Evolutionary conservation across 2,113 vertebrate species (phyloP).

Genomic region (Callithrix jacchus): DNA sequence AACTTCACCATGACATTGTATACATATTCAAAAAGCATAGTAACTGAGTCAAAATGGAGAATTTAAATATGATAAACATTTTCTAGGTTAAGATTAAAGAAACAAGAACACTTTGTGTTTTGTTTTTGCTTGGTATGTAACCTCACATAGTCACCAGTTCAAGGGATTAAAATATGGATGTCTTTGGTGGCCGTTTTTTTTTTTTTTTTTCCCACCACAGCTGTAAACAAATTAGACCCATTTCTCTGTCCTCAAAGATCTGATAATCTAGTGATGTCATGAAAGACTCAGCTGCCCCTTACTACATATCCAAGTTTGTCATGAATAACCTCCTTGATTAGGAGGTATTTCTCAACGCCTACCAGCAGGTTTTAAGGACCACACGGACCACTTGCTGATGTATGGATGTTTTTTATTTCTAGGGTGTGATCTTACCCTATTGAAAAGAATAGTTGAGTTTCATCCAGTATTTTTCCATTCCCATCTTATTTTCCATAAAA

Average conservation of each 20-base stretch:
- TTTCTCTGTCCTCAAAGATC: not conserved
- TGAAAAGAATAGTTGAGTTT: not conserved
- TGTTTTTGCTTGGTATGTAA: not conserved
- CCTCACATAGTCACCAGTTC: not conserved
- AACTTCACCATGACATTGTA: not conserved
- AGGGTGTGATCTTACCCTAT: not conserved
- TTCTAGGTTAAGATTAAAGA: not conserved
- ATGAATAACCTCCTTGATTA: not conserved
- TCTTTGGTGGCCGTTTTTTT: not conserved
- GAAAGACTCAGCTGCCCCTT: not conserved
- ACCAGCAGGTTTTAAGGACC: not conserved
- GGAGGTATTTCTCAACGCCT: not conserved
- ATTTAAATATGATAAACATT: not conserved
- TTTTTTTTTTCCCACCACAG: not conserved
- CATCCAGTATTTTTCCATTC: not conserved
- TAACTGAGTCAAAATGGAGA: not conserved
- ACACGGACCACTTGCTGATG: no score
- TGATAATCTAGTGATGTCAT: not conserved
- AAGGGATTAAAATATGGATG: not conserved
- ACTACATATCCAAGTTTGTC: accelerated
- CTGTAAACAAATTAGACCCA: not conserved
- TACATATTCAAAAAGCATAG: not conserved
- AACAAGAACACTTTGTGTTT: not conserved
- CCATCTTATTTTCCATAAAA: not conserved
- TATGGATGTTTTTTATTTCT: not conserved